Evolutionary conservation across 2,797 vertebrate species (phyloP).

Genomic region (Sebastes alutus): DNA sequence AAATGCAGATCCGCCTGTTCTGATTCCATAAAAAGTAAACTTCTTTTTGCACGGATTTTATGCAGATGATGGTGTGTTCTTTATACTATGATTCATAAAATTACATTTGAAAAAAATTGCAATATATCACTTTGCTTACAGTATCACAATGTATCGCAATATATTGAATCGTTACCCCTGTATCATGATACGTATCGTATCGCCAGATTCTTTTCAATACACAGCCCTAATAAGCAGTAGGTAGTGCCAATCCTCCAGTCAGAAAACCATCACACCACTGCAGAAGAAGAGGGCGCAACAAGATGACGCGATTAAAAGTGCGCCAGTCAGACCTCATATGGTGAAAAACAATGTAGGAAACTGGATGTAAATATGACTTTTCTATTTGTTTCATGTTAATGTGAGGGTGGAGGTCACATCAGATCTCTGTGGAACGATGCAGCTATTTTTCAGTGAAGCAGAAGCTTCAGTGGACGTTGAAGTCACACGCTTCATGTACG

Average conservation of each 20-base stretch:
- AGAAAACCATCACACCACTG: neutral
- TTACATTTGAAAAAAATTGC: no score
- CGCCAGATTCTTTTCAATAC: no score
- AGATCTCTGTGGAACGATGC: neutral
- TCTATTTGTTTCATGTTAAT: neutral
- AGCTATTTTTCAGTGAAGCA: neutral
- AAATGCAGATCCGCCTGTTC: no score
- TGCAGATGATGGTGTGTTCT: no score
- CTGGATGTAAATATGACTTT: neutral
- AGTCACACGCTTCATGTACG: neutral
- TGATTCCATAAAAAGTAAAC: no score
- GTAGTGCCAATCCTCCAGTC: neutral
- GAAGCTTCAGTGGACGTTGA: neutral
- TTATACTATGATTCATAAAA: no score
- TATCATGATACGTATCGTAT: no score
- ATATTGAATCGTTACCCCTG: no score
- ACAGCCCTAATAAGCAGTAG: neutral
- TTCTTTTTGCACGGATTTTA: no score
- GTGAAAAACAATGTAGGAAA: neutral
- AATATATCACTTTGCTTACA: no score
- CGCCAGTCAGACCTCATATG: neutral
- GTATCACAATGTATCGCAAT: no score
- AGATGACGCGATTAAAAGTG: neutral
- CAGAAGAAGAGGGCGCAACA: neutral
- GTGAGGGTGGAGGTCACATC: neutral